Evolutionary conservation across 1,140 invertebrate genomes (phyloP), one percentile per base, ranked within the genome.

Genomic region (Neuroterus valhalla): DNA sequence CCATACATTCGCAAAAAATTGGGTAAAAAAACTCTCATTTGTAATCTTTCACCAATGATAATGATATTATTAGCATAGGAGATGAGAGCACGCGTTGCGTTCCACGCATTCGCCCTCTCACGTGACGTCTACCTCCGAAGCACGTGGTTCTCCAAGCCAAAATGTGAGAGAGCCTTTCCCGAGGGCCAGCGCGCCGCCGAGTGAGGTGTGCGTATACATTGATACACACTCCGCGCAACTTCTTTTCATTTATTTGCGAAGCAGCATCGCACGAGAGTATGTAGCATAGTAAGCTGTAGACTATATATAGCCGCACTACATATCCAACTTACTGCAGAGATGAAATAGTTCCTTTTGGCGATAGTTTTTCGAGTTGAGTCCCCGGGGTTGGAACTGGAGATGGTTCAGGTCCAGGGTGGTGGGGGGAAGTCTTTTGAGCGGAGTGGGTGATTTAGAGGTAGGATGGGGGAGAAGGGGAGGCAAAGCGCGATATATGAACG

Each of bases 401-500:
- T 31, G 31, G 52, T 38, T n/a, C 31, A 31, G 52, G 52, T 62
- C 52, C 26, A 23, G 43, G 12, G 31, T 70, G 72, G 43, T 62
- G 72, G 77, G 43, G 77, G 68, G 71, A 26, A 62, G 55, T 70
- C 74, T 78, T 80, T 80, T 76, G 68, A 78, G 66, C 69, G 73
- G 78, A 75, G 70, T 78, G 73, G 76, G 76, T 78, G 75, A 80
- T 78, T 80, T 78, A 76, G 74, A 74, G 71, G 75, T 68, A 69
- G 77, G 73, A 72, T 48, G 69, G 70, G 76, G 77, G 80, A 82
- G 81, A 83, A 82, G 85, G 83, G 78, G 82, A 80, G 71, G 69
- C 70, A 75, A 80, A 66, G 73, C 71, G 77, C 86, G 84, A 89
- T 89, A 89, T 89, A 89, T 89, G 86, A 89, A 89, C 83, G 88